Evolutionary conservation across 2,797 vertebrate genomes (phyloP), one percentile per base, ranked within the genome.

Genomic region (Erpetoichthys calabaricus): DNA sequence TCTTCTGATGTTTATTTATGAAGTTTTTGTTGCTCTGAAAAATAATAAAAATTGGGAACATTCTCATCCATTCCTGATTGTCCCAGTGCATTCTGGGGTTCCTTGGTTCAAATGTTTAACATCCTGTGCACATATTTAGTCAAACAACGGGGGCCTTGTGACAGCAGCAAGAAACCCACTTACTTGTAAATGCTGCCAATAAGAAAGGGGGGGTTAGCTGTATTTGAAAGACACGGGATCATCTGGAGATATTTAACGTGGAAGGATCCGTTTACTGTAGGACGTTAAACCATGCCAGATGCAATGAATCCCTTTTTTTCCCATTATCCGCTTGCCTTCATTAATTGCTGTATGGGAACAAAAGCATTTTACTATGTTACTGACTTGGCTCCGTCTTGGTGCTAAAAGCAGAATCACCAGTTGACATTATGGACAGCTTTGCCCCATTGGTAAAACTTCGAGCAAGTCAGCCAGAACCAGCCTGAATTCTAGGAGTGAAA

Each of bases 201-300:
- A 25, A 3, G n/a, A 25, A 51, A 25, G 25, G 25, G 25, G 25
- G 25, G 25, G 25, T 25, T 25, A 25, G 25, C 25, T 25, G 25
- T 25, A 25, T 25, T 25, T 25, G 25, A 67, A 72, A 70, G 72
- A 69, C 68, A 68, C 50, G 73, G 6, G 75, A 64, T 81, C 79
- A 84, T 76, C 77, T 81, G 82, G 81, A 82, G 72, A 75, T 80
- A 75, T 86, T 87, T 84, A 78, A 79, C 72, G 82, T 83, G 77
- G 79, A 82, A 70, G 77, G 82, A 83, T 85, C 83, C 78, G 75
- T 73, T 80, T 75, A 73, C 80, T 70, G 73, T 72, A 61, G 41
- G 44, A 8, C 44, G 53, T 42, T 46, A 47, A 50, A 47, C 51
- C 42, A 4, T 55, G 42, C 42, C 57, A 58, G 42, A 52, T 58